Percentiles rank a stretch among this genome's conserved stretches.
Evolutionary conservation across 2,888 invertebrate species (phyloP).

Genomic region (Helleia helle): DNA sequence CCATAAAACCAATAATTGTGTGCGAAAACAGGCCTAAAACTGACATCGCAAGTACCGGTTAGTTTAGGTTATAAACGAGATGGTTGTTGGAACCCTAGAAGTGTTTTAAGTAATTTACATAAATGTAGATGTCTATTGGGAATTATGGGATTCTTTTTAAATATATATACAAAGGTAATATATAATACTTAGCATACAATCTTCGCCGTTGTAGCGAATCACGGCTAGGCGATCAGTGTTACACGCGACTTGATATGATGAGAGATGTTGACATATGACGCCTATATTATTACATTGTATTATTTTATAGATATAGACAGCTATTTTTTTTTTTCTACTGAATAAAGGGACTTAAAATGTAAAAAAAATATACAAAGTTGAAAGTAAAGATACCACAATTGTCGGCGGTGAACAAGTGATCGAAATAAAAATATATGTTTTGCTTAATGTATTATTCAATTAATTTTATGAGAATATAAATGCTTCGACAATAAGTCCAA

Average conservation of each 20-base stretch:
- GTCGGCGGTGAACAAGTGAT: constrained; percentile 7
- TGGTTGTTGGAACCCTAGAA: constrained; percentile 2
- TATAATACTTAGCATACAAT: constrained; percentile 5
- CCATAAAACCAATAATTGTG: background rate
- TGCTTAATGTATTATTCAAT: background rate
- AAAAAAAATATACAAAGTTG: constrained; percentile 16
- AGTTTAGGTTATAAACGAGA: background rate
- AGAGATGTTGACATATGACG: constrained; percentile 18
- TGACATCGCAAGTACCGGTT: background rate
- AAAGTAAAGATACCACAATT: constrained; percentile 6
- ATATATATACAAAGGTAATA: constrained; percentile 6
- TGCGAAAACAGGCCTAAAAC: background rate
- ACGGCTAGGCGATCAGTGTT: constrained; percentile 5
- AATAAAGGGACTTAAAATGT: constrained; percentile 23
- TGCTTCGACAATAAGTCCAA: constrained; percentile 1
- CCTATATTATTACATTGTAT: constrained; percentile 34
- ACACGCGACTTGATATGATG: constrained; percentile 14
- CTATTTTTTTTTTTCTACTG: constrained; percentile 30
- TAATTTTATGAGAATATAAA: background rate
- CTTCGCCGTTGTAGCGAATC: background rate
- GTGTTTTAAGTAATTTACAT: constrained; percentile 5
- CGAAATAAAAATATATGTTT: background rate
- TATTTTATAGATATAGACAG: constrained; percentile 33
- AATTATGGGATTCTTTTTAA: background rate
- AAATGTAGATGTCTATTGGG: constrained; percentile 5